Conservation (phyloP, 2,888 invertebrate species). For the Cordilura impudica region DNA sequence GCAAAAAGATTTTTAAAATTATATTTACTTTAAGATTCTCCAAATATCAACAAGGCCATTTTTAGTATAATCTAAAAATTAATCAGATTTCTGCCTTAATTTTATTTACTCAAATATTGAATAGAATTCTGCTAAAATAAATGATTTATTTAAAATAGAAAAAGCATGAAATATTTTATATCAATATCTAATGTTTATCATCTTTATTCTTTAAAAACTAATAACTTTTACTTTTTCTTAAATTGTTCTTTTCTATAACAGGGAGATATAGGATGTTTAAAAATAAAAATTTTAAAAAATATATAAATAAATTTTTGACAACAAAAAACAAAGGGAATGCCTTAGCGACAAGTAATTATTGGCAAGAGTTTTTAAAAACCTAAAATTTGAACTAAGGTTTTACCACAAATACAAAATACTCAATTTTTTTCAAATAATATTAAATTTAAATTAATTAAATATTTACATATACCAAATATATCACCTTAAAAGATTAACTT, state of each 20-base stretch:
- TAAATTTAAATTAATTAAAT: conserved; percentile 55
- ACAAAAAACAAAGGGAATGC: conserved; percentile 36
- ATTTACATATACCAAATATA: not conserved
- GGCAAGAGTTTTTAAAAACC: conserved; percentile 5
- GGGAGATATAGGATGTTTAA: conserved; percentile 56
- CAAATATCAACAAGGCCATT: too few relatives aligned
- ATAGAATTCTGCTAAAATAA: too few relatives aligned
- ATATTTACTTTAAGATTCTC: too few relatives aligned
- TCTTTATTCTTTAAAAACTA: conserved; percentile 38
- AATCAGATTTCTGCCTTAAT: too few relatives aligned
- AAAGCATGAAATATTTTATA: not conserved
- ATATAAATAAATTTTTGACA: not conserved
- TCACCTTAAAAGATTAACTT: not conserved
- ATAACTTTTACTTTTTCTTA: not conserved
- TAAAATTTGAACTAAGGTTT: conserved; percentile 44
- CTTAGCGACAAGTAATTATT: conserved; percentile 27
- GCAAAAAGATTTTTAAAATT: too few relatives aligned
- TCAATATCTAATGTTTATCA: conserved; percentile 61
- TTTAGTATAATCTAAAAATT: too few relatives aligned
- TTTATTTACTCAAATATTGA: too few relatives aligned
- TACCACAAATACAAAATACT: conserved; percentile 6
- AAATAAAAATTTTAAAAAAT: not conserved
- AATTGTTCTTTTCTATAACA: conserved; percentile 13
- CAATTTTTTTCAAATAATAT: conserved; percentile 27
- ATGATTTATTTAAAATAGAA: not conserved